Conservation (phyloP, 2,888 invertebrate species). For the Agonopterix subpropinquella region DNA sequence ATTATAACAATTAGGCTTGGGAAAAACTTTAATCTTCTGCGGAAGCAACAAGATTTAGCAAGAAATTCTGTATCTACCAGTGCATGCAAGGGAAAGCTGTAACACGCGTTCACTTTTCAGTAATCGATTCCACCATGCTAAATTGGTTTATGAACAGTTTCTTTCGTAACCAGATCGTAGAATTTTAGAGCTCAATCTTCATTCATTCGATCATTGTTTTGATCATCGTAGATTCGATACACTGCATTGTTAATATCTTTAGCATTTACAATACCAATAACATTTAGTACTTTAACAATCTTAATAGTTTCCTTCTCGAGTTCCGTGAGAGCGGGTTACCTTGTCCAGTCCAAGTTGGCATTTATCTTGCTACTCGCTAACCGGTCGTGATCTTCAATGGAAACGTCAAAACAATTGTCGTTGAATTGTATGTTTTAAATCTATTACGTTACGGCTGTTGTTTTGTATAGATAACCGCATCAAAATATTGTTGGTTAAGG, state of each 20-base stretch:
- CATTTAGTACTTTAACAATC: background rate
- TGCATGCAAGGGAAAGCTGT: constrained; percentile 16
- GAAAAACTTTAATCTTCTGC: constrained; percentile 8
- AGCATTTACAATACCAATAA: constrained; percentile 5
- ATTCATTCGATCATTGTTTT: background rate
- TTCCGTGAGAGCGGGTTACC: constrained; percentile 13
- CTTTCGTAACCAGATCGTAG: background rate
- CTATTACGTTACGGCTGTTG: too few species aligned
- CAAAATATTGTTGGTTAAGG: too few species aligned
- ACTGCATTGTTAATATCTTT: background rate
- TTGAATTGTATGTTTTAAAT: too few species aligned
- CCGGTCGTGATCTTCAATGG: constrained; percentile 2
- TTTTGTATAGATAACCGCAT: too few species aligned
- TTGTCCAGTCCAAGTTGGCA: constrained; percentile 9
- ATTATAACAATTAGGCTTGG: constrained; percentile 9
- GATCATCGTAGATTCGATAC: background rate
- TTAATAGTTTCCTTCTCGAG: constrained; percentile 12
- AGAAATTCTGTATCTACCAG: constrained; percentile 5
- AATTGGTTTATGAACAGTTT: background rate
- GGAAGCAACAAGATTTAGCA: constrained; percentile 16
- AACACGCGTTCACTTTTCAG: background rate
- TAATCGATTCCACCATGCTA: background rate
- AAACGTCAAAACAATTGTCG: background rate
- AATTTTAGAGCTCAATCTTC: background rate
- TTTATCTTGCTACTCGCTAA: constrained; percentile 3